Evolutionary conservation across 1,140 invertebrate genomes (phyloP).

Genomic region (Magallana angulata): DNA sequence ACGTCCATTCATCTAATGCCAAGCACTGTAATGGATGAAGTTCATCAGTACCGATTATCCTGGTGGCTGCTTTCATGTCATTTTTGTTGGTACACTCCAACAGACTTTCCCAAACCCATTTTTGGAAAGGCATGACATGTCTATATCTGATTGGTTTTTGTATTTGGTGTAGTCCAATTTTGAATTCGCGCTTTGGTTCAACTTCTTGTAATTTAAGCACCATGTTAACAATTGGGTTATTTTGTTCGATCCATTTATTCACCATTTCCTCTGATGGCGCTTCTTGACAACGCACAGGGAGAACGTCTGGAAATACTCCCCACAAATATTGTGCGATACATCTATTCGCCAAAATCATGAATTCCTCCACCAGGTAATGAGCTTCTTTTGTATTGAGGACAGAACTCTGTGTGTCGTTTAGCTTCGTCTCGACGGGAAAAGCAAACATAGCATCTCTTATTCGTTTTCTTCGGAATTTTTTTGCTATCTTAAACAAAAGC

Average conservation of each 20-base stretch:
- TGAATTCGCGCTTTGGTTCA: not conserved
- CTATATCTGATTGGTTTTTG: constrained; percentile 37
- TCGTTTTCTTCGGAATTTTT: constrained; percentile 56
- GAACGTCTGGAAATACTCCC: constrained; percentile 30
- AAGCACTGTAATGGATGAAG: constrained; percentile 57
- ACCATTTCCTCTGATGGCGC: constrained; percentile 57
- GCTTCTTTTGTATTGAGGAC: constrained; percentile 62
- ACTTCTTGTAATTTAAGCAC: constrained; percentile 56
- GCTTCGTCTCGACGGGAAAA: constrained; percentile 55
- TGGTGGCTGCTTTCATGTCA: not conserved
- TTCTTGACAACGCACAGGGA: constrained; percentile 58
- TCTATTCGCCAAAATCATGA: constrained; percentile 70
- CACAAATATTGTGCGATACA: constrained; percentile 53
- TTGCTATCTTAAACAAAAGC: constrained; percentile 57
- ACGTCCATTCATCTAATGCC: constrained; percentile 52
- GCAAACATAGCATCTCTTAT: constrained; percentile 55
- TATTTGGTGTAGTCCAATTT: constrained; percentile 10
- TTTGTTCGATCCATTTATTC: constrained; percentile 50
- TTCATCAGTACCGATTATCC: constrained; percentile 47
- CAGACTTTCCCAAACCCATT: constrained; percentile 33
- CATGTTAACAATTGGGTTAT: constrained; percentile 47
- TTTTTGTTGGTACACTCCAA: not conserved
- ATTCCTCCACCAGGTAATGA: constrained; percentile 69
- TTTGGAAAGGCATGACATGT: constrained; percentile 39
- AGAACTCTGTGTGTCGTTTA: constrained; percentile 45